A percentile compares a stretch with the other conserved stretches of the same genome.
Conservation (phyloP, 2,888 invertebrate species). For the Nephrotoma appendiculata region DNA sequence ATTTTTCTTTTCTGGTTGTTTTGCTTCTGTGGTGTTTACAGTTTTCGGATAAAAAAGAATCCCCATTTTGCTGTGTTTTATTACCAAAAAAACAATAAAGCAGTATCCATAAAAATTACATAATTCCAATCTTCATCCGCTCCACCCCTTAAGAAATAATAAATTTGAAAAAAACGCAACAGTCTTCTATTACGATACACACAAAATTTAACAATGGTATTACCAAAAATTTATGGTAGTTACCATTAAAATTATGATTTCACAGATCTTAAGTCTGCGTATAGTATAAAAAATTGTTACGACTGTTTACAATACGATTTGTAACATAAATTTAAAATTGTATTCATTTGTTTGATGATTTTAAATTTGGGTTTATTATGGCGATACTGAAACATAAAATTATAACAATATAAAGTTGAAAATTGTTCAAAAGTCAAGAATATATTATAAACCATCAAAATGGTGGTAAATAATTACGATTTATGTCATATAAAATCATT, state of each 20-base stretch:
- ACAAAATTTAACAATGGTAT: background rate
- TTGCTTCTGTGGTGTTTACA: background rate
- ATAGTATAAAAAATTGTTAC: background rate
- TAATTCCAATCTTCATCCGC: background rate
- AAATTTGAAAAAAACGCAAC: background rate
- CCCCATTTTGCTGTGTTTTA: background rate
- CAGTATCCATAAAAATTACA: background rate
- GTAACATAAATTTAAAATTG: background rate
- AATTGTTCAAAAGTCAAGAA: no score
- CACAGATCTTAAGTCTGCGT: background rate
- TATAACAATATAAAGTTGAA: no score
- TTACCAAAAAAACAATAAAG: background rate
- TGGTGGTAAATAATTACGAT: no score
- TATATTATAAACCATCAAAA: no score
- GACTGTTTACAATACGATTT: background rate
- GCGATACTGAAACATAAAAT: background rate
- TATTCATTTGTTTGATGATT: background rate
- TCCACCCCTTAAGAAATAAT: background rate
- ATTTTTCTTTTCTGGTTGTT: background rate
- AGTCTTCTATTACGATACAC: background rate
- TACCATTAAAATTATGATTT: background rate
- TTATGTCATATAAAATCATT: no score
- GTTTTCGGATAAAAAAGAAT: background rate
- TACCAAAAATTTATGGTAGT: background rate
- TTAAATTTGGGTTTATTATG: background rate